Conservation (phyloP, 2,797 vertebrate genomes). For the Pangasius djambal region DNA sequence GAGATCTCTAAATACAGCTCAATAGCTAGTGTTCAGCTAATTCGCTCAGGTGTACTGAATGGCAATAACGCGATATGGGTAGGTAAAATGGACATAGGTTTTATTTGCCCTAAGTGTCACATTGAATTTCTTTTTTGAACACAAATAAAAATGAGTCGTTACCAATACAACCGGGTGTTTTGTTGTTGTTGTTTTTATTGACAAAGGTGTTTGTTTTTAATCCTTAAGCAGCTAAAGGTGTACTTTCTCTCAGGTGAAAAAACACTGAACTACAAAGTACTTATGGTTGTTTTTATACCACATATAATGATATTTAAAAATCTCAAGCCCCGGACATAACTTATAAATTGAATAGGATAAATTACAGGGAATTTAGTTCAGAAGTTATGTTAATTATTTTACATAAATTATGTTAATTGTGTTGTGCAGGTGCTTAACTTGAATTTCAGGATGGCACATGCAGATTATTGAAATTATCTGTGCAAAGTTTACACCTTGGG, state of each 20-base stretch:
- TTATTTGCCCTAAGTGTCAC: not conserved
- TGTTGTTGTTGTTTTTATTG: not conserved
- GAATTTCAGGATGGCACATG: not conserved
- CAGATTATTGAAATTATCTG: not conserved
- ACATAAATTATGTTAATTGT: not conserved
- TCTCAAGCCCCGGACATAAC: not conserved
- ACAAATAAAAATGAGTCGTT: not conserved
- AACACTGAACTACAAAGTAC: not conserved
- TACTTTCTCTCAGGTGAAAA: too few relatives aligned
- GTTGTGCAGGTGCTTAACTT: not conserved
- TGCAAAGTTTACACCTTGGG: constrained; percentile 4
- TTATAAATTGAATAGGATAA: not conserved
- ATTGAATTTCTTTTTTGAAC: not conserved
- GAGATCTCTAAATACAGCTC: not conserved
- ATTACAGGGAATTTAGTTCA: not conserved
- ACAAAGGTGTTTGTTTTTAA: not conserved
- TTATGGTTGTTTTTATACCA: not conserved
- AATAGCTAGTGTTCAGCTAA: not conserved
- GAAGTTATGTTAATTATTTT: not conserved
- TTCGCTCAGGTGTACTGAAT: not conserved
- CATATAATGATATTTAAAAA: not conserved
- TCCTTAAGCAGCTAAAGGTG: not conserved
- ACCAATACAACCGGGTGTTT: not conserved
- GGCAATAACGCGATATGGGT: not conserved
- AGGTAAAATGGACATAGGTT: not conserved